A percentile compares a stretch with the other conserved stretches of the same genome.
These are phyloP conservation scores for Ciconia nigra DNA, from an alignment of 2,797 vertebrate species.

Conservation along the genomic window DNA sequence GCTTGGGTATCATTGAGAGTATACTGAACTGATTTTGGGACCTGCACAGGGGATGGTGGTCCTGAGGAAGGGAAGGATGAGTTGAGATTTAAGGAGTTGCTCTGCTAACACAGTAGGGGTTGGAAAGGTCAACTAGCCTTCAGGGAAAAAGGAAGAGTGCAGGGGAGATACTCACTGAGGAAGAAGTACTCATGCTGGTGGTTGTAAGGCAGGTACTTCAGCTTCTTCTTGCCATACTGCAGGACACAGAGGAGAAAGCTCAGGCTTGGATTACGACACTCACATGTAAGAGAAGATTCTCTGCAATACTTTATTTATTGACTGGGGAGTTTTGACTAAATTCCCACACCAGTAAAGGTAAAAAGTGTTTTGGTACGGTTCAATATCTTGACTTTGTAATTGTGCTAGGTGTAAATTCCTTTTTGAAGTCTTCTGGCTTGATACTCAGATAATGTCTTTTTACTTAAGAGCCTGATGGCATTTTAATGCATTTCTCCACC, in stretches of 20 bases:
- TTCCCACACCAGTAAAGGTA: background rate
- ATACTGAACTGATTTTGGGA: background rate
- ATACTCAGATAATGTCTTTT: background rate
- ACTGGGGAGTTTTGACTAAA: background rate
- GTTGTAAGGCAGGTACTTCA: conserved; percentile 92
- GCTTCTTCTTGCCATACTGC: conserved; percentile 93
- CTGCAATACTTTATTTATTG: background rate
- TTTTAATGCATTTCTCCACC: background rate
- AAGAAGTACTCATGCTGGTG: conserved; percentile 95
- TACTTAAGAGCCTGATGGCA: background rate
- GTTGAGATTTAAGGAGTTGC: background rate
- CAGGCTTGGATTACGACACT: background rate
- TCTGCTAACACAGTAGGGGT: background rate
- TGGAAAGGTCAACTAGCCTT: background rate
- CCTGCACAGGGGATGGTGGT: background rate
- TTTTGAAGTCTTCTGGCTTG: background rate
- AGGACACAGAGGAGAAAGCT: conserved; percentile 13
- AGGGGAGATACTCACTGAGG: conserved; percentile 81
- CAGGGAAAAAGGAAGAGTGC: background rate
- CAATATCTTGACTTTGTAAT: background rate
- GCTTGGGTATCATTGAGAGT: background rate
- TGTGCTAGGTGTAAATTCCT: background rate
- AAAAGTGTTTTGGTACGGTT: background rate
- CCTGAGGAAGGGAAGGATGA: background rate
- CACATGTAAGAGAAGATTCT: background rate